Evolutionary conservation across 1,140 invertebrate genomes (phyloP), one percentile per base, ranked within the genome.

Genomic region (Pseudomyrmex concolor): DNA sequence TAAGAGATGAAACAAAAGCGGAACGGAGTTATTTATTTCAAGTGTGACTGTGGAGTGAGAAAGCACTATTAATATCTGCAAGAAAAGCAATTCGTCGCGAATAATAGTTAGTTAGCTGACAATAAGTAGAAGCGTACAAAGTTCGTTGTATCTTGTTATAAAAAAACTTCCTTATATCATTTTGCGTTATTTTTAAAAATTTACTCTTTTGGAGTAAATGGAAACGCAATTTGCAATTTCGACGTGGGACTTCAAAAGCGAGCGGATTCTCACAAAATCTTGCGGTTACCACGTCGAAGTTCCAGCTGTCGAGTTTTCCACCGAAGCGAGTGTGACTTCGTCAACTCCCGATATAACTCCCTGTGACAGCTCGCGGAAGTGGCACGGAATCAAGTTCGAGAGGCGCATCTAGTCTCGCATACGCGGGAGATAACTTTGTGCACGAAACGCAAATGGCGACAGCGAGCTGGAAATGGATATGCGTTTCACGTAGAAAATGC

Each of bases 401-500:
- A 12, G 34, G 34, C 15, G 43, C 66, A 50, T 67, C 66, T 50
- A 68, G 54, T 80, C 55, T 80, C 55, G 54, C 76, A 80, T 80
- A 17, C 17, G 19, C 22, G 76, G 43, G 12, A 70, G 43, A 68
- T 80, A 80, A 60, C 66, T 48, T 80, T 34, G 76, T 22, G 66
- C 43, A 19, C 7, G 67, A 71, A 71, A 80, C 54, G 64, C 43
- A 43, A 78, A 48, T 60, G 60, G 45, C 43, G 72, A 76, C 48
- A 17, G 48, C 63, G 74, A 70, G 50, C 22, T 43, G 48, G 48
- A 67, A 84, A 78, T 84, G 50, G 74, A 77, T 78, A 84, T 70
- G 82, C 64, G 13, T 62, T 68, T 66, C 50, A 68, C 64, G 59
- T 84, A 80, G 82, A 78, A 84, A 66, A 84, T 77, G 34, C 13